These are phyloP conservation scores for Aphrophora alni DNA, from an alignment of 2,888 invertebrate species.

Conservation along the genomic window DNA sequence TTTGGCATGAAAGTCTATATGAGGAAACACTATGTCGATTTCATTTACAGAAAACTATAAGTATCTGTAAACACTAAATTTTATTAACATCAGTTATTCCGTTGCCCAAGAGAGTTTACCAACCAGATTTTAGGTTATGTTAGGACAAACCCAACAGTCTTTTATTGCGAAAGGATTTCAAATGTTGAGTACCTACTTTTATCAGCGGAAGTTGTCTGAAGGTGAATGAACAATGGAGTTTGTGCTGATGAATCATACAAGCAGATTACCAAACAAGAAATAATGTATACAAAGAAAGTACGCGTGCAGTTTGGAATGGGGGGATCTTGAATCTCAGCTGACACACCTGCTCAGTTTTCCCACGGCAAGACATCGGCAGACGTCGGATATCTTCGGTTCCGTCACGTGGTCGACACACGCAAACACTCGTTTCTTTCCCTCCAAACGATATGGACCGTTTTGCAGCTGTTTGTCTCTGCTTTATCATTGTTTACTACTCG, in stretches of 20 bases:
- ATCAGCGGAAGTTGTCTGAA: not conserved
- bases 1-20: too few species aligned
- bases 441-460: not conserved
- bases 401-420: conserved; percentile 2
- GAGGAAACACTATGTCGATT: too few species aligned
- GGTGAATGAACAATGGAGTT: not conserved
- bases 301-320: not conserved
- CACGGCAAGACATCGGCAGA: not conserved
- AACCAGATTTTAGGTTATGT: not conserved
- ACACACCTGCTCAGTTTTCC: conserved; percentile 5
- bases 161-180: not conserved
- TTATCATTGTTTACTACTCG: not conserved
- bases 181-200: not conserved
- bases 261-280: not conserved
- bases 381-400: not conserved
- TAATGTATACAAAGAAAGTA: too few species aligned
- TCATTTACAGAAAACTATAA: too few species aligned
- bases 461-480: not conserved
- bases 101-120: too few species aligned
- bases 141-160: not conserved
- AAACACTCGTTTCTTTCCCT: not conserved
- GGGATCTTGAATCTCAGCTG: too few species aligned
- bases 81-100: too few species aligned
- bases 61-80: too few species aligned
- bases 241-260: not conserved